Evolutionary conservation across 2,113 vertebrate species (phyloP).

Genomic region (Emydocephalus ijimae): DNA sequence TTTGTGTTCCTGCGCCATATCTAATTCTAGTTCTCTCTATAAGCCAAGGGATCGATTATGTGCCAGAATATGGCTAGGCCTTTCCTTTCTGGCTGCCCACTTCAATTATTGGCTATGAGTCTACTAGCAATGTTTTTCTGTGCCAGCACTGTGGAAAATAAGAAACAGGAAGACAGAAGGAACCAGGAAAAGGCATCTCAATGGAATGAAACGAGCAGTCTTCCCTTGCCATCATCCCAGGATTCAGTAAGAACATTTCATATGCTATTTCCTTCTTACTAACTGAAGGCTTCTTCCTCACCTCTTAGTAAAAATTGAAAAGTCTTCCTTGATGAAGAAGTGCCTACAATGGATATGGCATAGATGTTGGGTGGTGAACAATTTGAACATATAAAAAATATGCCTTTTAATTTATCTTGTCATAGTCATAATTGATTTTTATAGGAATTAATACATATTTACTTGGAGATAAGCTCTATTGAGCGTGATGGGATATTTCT

Average conservation of each 20-base stretch:
- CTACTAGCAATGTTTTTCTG: conserved; percentile 31
- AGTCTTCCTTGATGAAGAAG: background rate
- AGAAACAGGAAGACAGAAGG: background rate
- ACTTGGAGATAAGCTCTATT: background rate
- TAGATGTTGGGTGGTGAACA: background rate
- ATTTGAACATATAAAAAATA: background rate
- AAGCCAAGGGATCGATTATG: background rate
- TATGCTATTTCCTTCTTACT: background rate
- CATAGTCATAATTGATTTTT: background rate
- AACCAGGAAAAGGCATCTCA: conserved; percentile 8
- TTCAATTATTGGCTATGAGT: conserved; percentile 30
- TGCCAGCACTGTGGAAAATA: background rate
- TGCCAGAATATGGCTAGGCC: background rate
- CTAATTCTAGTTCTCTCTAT: background rate
- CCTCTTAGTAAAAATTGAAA: background rate
- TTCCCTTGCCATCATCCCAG: background rate
- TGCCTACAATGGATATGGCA: background rate
- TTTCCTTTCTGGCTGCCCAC: conserved; percentile 3
- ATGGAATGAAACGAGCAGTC: background rate
- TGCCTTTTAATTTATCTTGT: background rate
- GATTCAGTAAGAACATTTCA: conserved; percentile 11
- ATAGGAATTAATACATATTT: background rate
- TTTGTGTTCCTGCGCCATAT: background rate
- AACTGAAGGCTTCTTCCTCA: background rate
- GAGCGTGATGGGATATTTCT: background rate